Evolutionary conservation across 2,113 vertebrate genomes (phyloP), one percentile per base, ranked within the genome.

Genomic region (Aegithalos caudatus): DNA sequence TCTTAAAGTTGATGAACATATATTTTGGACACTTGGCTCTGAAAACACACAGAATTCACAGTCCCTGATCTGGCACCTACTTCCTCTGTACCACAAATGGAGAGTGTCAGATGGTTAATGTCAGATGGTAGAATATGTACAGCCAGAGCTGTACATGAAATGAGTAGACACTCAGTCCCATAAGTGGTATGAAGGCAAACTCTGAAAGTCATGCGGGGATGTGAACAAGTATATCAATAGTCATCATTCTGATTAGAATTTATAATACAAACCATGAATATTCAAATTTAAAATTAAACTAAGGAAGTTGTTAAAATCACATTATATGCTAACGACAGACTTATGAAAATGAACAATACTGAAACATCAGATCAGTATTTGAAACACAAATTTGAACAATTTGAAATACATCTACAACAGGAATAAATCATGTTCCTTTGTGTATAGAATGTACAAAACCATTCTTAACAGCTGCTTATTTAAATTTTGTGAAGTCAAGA

Each of bases 341-440:
- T 83, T 83, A 60, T 51, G 44, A 86, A 94, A 93, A 73, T 85
- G 90, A 90, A 88, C 54, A 86, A 81, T 79, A 53, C 50, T 81
- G 80, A 89, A 67, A 92, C 22, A 88, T 86, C 60, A 79, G 57
- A 84, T 77, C 91, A 81, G 42, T 66, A 47, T 47, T 47, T 47
- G 45, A 47, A 47, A 47, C 45, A 47, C 45, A 47, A 47, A 47
- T 47, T 81, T 92, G 67, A 84, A 93, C 45, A 78, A 77, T 95
- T 69, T 87, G 50, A 92, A 96, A 95, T 84, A 84, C 3, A 3
- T 20, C 33, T 90, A 87, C 78, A 92, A 71, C 38, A 92, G 40
- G 51, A 80, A 90, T 85, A 92, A 96, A 94, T 94, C 86, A 93
- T 11, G 40, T 31, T 91, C 60, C 33, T 95, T 97, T 96, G 79